Conservation (phyloP, 2,113 vertebrate species). For the Mionectes macconnelli region DNA sequence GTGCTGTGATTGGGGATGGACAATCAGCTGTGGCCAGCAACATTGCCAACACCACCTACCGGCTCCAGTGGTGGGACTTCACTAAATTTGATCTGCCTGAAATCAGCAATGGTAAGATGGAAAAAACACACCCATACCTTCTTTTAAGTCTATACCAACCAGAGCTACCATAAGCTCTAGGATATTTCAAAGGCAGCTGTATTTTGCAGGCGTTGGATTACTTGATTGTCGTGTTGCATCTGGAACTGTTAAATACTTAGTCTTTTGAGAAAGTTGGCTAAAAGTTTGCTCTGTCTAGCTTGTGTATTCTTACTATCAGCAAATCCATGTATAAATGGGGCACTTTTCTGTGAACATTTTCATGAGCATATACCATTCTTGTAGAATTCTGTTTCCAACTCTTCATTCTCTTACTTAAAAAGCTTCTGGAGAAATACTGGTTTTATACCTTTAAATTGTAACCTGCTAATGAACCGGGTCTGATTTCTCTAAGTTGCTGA, state of each 20-base stretch:
- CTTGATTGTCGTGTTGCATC: neutral
- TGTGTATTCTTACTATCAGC: neutral
- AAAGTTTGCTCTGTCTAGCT: neutral
- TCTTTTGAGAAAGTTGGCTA: neutral
- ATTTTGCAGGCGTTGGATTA: neutral
- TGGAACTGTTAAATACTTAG: neutral
- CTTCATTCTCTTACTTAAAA: neutral
- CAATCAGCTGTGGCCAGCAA: conserved; percentile 99
- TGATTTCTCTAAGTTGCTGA: neutral
- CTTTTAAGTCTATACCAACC: neutral
- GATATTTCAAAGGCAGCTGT: neutral
- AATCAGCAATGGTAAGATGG: conserved; percentile 93
- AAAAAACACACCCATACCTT: neutral
- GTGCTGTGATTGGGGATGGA: conserved; percentile 95
- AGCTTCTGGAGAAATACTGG: neutral
- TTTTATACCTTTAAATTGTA: neutral
- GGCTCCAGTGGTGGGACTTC: conserved; percentile 99
- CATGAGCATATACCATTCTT: neutral
- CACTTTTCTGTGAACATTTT: neutral
- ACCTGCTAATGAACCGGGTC: neutral
- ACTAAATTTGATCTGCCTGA: conserved; percentile 97
- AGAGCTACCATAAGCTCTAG: neutral
- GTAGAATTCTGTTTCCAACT: neutral
- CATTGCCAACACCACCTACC: conserved; percentile 97
- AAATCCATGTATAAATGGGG: neutral